phyloP scores from a whole-genome alignment of 1,140 invertebrate species.

The Eciton burchellii region DNA sequence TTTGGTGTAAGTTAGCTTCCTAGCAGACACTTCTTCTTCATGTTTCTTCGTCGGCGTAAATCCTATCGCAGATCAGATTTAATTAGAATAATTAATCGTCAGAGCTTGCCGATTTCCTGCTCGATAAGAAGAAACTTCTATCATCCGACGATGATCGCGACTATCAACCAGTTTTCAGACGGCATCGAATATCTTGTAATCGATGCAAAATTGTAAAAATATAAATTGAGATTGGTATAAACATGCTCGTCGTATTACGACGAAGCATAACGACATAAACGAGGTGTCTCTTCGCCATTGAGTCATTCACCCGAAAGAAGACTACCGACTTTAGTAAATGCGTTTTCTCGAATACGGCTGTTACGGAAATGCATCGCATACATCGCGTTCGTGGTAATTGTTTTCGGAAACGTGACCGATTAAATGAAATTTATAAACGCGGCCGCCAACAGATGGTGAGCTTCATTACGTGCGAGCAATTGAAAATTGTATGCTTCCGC shows the following conservation, averaged over 20 bases:
- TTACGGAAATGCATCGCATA: slow-evolving; percentile 14
- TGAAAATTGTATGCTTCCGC: slow-evolving; percentile 60
- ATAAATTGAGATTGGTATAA: neutral
- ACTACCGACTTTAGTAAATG: neutral
- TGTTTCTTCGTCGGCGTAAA: slow-evolving; percentile 44
- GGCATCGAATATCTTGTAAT: neutral
- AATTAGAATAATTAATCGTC: slow-evolving; percentile 53
- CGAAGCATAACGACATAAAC: neutral
- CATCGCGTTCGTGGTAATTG: slow-evolving; percentile 20
- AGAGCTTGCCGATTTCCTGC: neutral
- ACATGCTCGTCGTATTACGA: neutral
- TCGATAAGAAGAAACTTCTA: neutral
- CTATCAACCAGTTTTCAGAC: neutral
- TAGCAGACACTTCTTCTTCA: slow-evolving; percentile 22
- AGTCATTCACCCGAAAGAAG: slow-evolving; percentile 2
- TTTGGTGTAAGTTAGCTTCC: slow-evolving; percentile 45
- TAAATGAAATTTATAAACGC: slow-evolving; percentile 61
- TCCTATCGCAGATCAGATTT: slow-evolving; percentile 50
- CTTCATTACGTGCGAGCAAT: slow-evolving; percentile 59
- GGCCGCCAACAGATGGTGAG: slow-evolving; percentile 35
- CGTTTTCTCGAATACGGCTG: neutral
- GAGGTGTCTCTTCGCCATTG: neutral
- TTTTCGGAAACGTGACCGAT: slow-evolving; percentile 46
- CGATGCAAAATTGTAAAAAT: too few species aligned
- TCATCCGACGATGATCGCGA: slow-evolving; percentile 1